Evolutionary conservation across 2,888 invertebrate genomes (phyloP).

Genomic region (Oscheius sp.): DNA sequence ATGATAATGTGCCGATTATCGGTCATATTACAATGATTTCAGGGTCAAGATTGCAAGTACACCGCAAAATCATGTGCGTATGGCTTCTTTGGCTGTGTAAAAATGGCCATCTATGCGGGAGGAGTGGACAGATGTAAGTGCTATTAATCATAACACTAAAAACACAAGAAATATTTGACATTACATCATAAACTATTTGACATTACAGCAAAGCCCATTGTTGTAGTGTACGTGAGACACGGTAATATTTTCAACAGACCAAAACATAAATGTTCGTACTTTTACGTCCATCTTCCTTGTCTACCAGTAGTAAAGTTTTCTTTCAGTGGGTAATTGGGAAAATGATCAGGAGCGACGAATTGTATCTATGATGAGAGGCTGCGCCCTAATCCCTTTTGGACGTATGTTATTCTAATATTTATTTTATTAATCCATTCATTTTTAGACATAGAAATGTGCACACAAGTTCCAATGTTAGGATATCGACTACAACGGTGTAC

Average conservation of each 20-base stretch:
- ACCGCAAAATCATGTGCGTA: constrained; percentile 55
- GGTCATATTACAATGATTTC: constrained; percentile 6
- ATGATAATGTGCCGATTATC: constrained; percentile 1
- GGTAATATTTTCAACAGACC: no score
- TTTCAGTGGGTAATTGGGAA: constrained; percentile 70
- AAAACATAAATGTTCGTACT: no score
- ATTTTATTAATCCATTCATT: neutral
- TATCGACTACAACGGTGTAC: constrained; percentile 64
- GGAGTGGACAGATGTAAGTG: constrained; percentile 58
- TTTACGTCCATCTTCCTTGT: no score
- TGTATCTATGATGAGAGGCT: constrained; percentile 68
- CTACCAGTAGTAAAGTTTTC: neutral
- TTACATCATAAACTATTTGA: neutral
- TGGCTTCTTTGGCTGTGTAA: constrained; percentile 62
- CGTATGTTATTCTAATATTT: constrained; percentile 38
- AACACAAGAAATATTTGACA: neutral
- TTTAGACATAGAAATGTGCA: constrained; percentile 68
- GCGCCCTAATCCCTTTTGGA: constrained; percentile 67
- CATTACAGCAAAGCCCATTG: neutral
- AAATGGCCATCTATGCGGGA: constrained; percentile 55
- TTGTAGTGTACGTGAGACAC: no score
- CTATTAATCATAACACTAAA: neutral
- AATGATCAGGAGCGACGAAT: constrained; percentile 63
- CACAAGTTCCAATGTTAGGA: constrained; percentile 66
- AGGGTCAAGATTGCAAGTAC: constrained; percentile 48